Base-by-base conservation (phyloP, 2,113 vertebrate species). In the Oncorhynchus masou region DNA sequence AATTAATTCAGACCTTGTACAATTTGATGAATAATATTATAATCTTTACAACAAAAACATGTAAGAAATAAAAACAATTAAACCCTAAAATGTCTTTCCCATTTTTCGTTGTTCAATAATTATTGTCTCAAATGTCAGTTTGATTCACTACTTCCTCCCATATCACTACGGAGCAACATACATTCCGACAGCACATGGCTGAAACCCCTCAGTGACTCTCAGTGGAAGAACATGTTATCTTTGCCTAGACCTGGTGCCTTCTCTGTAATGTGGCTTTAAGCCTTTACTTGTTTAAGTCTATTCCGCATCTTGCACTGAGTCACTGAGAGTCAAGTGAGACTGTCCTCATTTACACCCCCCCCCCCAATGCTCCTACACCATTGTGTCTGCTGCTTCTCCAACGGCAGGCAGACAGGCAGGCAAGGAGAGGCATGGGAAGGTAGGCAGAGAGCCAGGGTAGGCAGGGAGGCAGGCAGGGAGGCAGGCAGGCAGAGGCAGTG, bases 341-440 rank as follows among this genome's bases (percentile, higher is more conserved):
- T 45, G 7, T 81, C 69, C 68, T 84, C 68, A 66, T 82, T 77
- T 80, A 80, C 86, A 87, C 7, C 6, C 34, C 34, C 92, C 91
- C 89, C 31, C 29, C 31, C 31, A 31, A 89, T 87, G 90, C 89
- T 89, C 83, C 88, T 89, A 81, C 79, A 70, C 82, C 80, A 81
- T 83, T 83, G 87, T 88, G 84, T 88, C 81, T 83, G 84, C 76
- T 86, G 87, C 80, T 84, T 84, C 76, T 87, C 85, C 86, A 91
- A 87, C 87, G 87, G 64, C 20, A 64, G 31, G 31, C 31, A 31
- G 31, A 1, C 1, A 34, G 31, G 5, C 5, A 39, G 34, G 34
- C 34, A 39, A 1, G 29, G 0, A 31, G 29, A 31, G 29, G 29
- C 29, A 31, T 1, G 31, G 31, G 12, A 12, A 49, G 7, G 34